These are phyloP conservation scores for Tachystola acroxantha DNA, from an alignment of 2,888 invertebrate species.

Conservation along the genomic window DNA sequence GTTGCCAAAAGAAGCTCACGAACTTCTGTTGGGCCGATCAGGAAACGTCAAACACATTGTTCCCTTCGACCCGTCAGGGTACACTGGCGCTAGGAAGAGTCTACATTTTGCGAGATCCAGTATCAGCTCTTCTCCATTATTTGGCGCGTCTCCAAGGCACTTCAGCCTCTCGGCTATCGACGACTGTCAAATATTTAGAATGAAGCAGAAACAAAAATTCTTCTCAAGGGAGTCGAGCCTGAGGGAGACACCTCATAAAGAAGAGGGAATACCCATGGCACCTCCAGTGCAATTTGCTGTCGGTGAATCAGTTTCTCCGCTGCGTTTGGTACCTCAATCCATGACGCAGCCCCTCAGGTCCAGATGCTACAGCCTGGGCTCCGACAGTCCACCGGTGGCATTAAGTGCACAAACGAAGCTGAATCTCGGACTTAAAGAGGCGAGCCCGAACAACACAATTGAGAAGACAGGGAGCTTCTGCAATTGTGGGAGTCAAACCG, in stretches of 20 bases:
- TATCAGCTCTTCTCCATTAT: constrained; percentile 64
- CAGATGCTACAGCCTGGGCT: constrained; percentile 83
- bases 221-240: constrained; percentile 66
- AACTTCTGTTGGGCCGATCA: constrained; percentile 84
- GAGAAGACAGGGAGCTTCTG: constrained; percentile 74
- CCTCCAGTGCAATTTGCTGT: constrained; percentile 82
- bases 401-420: constrained; percentile 81
- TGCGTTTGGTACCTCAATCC: constrained; percentile 46
- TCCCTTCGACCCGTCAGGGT: constrained; percentile 84
- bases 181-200: constrained; percentile 68
- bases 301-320: constrained; percentile 80
- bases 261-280: constrained; percentile 36
- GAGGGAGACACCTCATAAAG: constrained; percentile 58
- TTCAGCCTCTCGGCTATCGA: constrained; percentile 84
- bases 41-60: constrained; percentile 87
- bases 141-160: constrained; percentile 80
- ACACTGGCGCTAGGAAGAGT: constrained; percentile 72
- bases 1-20: constrained; percentile 91
- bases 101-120: constrained; percentile 51
- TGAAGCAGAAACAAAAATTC: constrained; percentile 66
- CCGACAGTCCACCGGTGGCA: constrained; percentile 70
- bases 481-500: constrained; percentile 86
- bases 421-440: constrained; percentile 79
- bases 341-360: constrained; percentile 50
- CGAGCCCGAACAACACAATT: constrained; percentile 56